A percentile compares a stretch with the other conserved stretches of the same genome.
Conservation (phyloP, 2,797 vertebrate species). For the Orestias chungarensis region DNA sequence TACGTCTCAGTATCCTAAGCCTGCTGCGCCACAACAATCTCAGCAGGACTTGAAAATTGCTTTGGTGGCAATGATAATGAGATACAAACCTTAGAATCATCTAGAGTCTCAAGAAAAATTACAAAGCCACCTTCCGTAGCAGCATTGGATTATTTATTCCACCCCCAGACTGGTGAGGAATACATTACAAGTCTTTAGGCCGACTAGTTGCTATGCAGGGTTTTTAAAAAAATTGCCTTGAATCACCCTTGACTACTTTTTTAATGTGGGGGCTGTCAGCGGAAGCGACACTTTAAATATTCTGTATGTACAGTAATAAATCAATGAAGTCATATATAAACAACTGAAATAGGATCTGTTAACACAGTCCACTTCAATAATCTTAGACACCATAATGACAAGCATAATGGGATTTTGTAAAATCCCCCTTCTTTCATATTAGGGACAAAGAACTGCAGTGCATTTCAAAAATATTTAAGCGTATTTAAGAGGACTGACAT, state of each 20-base stretch:
- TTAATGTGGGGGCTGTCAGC: slow-evolving; percentile 38
- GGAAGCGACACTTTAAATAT: slow-evolving; percentile 39
- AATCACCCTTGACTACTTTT: slow-evolving; percentile 36
- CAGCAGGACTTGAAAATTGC: slow-evolving; percentile 39
- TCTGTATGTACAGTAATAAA: slow-evolving; percentile 24
- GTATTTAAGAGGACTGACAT: too few species aligned
- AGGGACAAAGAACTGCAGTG: background rate
- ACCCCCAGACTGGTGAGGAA: slow-evolving; percentile 62
- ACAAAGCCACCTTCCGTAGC: slow-evolving; percentile 55
- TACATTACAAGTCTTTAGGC: slow-evolving; percentile 60
- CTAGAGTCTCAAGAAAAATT: slow-evolving; percentile 43
- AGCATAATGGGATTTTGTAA: slow-evolving; percentile 13
- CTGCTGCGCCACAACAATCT: slow-evolving; percentile 35
- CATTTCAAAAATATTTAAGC: background rate
- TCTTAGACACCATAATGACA: slow-evolving; percentile 39
- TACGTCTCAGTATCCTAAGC: slow-evolving; percentile 16
- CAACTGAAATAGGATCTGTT: slow-evolving; percentile 11
- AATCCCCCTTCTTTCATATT: background rate
- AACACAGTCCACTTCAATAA: slow-evolving; percentile 29
- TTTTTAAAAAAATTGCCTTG: slow-evolving; percentile 44
- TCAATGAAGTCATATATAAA: background rate
- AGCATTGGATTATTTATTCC: slow-evolving; percentile 66
- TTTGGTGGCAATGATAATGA: slow-evolving; percentile 57
- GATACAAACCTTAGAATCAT: slow-evolving; percentile 53
- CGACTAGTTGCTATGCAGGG: slow-evolving; percentile 38